These are phyloP conservation scores for Cettia cetti DNA, from an alignment of 2,113 vertebrate species.

Conservation along the genomic window DNA sequence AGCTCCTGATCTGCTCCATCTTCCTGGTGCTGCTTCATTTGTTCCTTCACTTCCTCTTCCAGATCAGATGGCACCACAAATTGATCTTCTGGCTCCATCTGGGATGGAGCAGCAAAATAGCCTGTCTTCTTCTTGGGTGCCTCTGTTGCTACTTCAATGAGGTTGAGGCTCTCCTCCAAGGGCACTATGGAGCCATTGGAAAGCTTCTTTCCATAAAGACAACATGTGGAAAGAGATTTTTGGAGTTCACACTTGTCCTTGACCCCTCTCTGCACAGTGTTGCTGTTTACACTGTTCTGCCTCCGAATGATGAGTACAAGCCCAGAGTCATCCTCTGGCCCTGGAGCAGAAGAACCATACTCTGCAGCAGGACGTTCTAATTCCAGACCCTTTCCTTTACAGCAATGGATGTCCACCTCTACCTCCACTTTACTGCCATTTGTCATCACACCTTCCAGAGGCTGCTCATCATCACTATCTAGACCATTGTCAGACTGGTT, in stretches of 20 bases:
- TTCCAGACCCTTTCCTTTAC: constrained; percentile 74
- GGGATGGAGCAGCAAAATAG: constrained; percentile 92
- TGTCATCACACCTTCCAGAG: constrained; percentile 88
- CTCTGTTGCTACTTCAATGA: constrained; percentile 94
- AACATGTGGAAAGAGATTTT: constrained; percentile 88
- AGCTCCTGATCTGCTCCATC: constrained; percentile 39
- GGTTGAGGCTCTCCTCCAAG: constrained; percentile 91
- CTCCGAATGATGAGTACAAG: constrained; percentile 74
- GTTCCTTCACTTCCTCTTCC: constrained; percentile 92
- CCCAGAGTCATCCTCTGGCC: constrained; percentile 68
- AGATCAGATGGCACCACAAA: constrained; percentile 89
- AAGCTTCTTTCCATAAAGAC: constrained; percentile 91
- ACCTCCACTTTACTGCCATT: constrained; percentile 96
- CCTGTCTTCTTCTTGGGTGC: constrained; percentile 95
- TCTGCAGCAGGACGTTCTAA: neutral
- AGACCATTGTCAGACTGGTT: constrained; percentile 95
- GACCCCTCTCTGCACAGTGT: constrained; percentile 73
- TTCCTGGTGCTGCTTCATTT: constrained; percentile 82
- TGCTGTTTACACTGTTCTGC: constrained; percentile 88
- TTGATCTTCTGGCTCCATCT: constrained; percentile 93
- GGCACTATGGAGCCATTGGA: constrained; percentile 94
- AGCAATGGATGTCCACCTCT: constrained; percentile 96
- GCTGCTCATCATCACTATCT: constrained; percentile 93
- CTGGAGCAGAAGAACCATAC: neutral
- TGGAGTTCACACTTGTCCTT: constrained; percentile 87